Conservation (phyloP, 2,113 vertebrate genomes). For the Toxotes chatareus region DNA sequence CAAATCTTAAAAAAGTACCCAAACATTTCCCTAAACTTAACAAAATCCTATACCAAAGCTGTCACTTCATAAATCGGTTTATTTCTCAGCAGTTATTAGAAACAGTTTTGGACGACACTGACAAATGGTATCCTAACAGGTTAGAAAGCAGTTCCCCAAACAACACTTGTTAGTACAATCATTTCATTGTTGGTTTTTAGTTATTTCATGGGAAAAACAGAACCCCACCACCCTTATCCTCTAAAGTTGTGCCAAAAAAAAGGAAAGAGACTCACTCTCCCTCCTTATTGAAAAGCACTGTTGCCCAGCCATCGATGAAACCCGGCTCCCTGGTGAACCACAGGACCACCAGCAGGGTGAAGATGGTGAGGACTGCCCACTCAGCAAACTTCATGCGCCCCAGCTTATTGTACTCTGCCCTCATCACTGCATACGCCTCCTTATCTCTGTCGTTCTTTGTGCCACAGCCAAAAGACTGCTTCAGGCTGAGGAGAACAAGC, state of each 20-base stretch:
- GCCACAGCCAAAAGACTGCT: conserved; percentile 87
- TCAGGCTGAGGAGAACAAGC: conserved; percentile 81
- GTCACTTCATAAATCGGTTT: no score
- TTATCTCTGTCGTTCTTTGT: conserved; percentile 53
- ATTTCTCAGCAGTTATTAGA: no score
- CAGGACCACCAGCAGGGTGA: conserved; percentile 86
- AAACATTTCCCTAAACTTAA: no score
- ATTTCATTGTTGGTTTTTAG: no score
- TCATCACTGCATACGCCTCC: conserved; percentile 84
- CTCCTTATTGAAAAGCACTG: conserved; percentile 76
- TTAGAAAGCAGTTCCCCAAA: no score
- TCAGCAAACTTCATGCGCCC: conserved; percentile 89
- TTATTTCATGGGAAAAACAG: no score
- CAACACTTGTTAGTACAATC: no score
- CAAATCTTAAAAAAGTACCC: no score
- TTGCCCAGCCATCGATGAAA: conserved; percentile 91
- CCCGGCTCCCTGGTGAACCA: conserved; percentile 96
- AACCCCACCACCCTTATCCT: neutral
- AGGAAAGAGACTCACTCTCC: conserved; percentile 80
- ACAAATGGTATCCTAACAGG: no score
- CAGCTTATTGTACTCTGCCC: conserved; percentile 84
- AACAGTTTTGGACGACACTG: no score
- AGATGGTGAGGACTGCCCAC: conserved; percentile 82
- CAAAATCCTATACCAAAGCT: no score
- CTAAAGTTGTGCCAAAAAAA: neutral